Percentiles rank a stretch among this genome's conserved stretches.
Conservation (phyloP, 1,140 invertebrate genomes). For the Anagrus nilaparvatae region DNA sequence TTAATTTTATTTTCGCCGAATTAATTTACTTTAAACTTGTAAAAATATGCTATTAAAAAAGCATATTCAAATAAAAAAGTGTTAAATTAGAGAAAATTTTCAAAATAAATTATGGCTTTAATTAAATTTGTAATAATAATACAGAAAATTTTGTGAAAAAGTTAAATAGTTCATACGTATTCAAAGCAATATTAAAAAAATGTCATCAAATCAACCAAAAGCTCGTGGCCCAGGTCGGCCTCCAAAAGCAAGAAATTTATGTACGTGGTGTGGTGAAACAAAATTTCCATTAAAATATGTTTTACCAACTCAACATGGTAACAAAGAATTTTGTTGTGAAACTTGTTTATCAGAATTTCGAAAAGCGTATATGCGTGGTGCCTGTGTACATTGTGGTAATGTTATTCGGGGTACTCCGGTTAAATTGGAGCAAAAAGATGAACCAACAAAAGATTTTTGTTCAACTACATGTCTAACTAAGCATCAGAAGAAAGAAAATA, state of each 20-base stretch:
- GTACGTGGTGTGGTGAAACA: conserved; percentile 77
- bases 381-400: conserved; percentile 78
- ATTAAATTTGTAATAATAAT: no score
- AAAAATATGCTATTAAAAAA: conserved; percentile 11
- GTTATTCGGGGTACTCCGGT: conserved; percentile 60
- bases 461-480: conserved; percentile 70
- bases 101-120: no score
- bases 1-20: conserved; percentile 11
- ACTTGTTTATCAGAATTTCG: conserved; percentile 79
- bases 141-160: no score
- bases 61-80: no score
- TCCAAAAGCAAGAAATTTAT: conserved; percentile 58
- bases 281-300: conserved; percentile 76
- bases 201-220: no score
- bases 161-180: no score
- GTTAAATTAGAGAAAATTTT: no score
- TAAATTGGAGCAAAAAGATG: conserved; percentile 40
- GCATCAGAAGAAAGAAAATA: conserved; percentile 67
- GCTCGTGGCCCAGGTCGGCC: conserved; percentile 55
- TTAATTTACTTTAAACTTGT: conserved; percentile 15
- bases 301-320: conserved; percentile 74
- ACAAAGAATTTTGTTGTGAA: conserved; percentile 88
- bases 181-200: no score
- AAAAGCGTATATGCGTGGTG: conserved; percentile 75
- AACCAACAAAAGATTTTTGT: conserved; percentile 71